Evolutionary conservation across 2,888 invertebrate genomes (phyloP).

Genomic region (Strigamia maritima): DNA sequence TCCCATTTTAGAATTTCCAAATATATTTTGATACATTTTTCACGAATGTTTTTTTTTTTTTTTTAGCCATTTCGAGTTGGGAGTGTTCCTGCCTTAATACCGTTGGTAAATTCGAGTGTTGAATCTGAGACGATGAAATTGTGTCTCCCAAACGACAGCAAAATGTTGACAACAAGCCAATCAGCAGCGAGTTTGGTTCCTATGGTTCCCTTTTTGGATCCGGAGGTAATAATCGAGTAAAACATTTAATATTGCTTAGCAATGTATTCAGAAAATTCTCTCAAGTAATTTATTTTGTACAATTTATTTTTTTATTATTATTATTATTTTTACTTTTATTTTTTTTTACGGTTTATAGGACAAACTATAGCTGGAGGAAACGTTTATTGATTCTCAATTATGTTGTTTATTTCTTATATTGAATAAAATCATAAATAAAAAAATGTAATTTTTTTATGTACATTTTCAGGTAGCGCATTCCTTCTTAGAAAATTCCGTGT

Average conservation of each 20-base stretch:
- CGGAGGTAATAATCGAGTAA: slow-evolving; percentile 36
- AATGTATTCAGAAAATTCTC: slow-evolving; percentile 1
- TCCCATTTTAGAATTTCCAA: background rate
- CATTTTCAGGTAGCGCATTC: slow-evolving; percentile 36
- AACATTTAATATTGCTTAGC: background rate
- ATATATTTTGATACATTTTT: background rate
- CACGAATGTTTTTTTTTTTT: background rate
- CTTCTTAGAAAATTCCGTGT: slow-evolving; percentile 37
- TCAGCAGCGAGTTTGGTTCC: slow-evolving; percentile 38
- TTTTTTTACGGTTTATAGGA: background rate
- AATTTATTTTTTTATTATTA: background rate
- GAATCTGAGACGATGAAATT: slow-evolving; percentile 40
- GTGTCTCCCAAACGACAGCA: slow-evolving; percentile 37
- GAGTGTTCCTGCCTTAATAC: slow-evolving; percentile 39
- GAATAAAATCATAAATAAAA: background rate
- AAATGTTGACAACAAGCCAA: slow-evolving; percentile 37
- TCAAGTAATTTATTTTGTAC: background rate
- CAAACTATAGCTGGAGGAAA: background rate
- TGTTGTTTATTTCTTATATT: background rate
- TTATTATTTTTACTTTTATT: background rate
- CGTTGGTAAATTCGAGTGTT: slow-evolving; percentile 26
- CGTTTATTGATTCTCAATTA: slow-evolving; percentile 12
- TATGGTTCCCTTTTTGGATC: slow-evolving; percentile 39
- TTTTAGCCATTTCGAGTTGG: slow-evolving; percentile 39
- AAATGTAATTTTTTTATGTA: background rate